A percentile compares a stretch with the other conserved stretches of the same genome.
Evolutionary conservation across 2,113 vertebrate genomes (phyloP).

Genomic region (Ptychochromis oligacanthus): DNA sequence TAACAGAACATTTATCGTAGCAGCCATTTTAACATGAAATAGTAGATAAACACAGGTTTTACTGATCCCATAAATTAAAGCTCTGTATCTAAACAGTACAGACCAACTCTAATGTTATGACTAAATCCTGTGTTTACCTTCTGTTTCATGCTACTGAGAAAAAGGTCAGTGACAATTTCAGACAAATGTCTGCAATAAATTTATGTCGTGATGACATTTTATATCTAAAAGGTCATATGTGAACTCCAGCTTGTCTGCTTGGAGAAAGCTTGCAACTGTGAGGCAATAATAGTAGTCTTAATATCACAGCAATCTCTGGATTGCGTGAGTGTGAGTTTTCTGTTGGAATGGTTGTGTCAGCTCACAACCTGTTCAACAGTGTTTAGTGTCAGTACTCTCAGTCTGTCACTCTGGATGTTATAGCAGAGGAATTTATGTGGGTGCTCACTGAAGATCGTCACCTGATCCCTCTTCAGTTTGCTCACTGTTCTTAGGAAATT

Average conservation of each 20-base stretch:
- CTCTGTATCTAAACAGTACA: background rate
- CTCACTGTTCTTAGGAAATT: conserved; percentile 9
- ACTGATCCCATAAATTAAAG: background rate
- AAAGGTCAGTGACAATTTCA: background rate
- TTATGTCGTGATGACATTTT: background rate
- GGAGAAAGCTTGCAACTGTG: background rate
- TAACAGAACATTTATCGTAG: background rate
- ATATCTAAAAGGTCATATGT: background rate
- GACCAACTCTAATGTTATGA: background rate
- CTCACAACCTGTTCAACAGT: background rate
- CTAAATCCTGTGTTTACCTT: background rate
- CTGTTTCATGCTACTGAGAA: background rate
- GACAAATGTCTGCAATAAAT: background rate
- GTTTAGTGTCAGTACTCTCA: background rate
- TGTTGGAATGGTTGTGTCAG: background rate
- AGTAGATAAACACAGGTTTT: background rate
- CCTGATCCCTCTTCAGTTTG: conserved; percentile 24
- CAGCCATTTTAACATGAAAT: background rate
- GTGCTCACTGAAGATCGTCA: background rate
- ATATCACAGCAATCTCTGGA: background rate
- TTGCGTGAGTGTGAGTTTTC: background rate
- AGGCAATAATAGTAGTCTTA: background rate
- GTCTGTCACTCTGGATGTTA: background rate
- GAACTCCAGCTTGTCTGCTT: background rate
- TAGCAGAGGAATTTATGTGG: background rate